phyloP scores from a whole-genome alignment of 2,888 invertebrate species.

The Gnatocerus cornutus region DNA sequence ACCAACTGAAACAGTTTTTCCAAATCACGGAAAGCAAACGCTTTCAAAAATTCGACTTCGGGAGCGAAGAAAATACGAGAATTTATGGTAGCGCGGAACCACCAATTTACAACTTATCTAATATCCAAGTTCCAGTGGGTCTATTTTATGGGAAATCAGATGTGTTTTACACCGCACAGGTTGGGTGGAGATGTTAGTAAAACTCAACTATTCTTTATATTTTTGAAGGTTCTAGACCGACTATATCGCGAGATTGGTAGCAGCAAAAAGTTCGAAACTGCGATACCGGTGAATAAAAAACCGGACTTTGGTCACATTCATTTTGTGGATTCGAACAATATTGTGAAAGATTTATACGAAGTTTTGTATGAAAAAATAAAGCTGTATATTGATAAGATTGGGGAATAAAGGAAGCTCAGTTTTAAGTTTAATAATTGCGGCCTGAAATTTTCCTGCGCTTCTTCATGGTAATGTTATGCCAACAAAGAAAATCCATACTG shows the following conservation, averaged over 20 bases:
- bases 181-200: neutral
- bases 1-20: conserved; percentile 13
- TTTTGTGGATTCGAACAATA: neutral
- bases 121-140: conserved; percentile 11
- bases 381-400: neutral
- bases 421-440: too few species aligned
- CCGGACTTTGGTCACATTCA: neutral
- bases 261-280: neutral
- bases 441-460: too few species aligned
- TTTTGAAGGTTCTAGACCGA: conserved; percentile 13
- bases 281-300: neutral
- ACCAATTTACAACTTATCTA: conserved; percentile 12
- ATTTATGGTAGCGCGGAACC: conserved; percentile 13
- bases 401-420: too few species aligned
- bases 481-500: neutral
- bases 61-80: neutral
- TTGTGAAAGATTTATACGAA: neutral
- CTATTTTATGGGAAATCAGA: conserved; percentile 22
- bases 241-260: conserved; percentile 7
- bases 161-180: conserved; percentile 8
- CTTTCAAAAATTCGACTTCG: conserved; percentile 29
- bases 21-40: conserved; percentile 14
- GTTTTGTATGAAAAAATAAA: neutral
- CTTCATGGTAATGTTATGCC: too few species aligned
- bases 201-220: neutral